Evolutionary conservation across 2,797 vertebrate species (phyloP).

Genomic region (Rhinichthys osculus): DNA sequence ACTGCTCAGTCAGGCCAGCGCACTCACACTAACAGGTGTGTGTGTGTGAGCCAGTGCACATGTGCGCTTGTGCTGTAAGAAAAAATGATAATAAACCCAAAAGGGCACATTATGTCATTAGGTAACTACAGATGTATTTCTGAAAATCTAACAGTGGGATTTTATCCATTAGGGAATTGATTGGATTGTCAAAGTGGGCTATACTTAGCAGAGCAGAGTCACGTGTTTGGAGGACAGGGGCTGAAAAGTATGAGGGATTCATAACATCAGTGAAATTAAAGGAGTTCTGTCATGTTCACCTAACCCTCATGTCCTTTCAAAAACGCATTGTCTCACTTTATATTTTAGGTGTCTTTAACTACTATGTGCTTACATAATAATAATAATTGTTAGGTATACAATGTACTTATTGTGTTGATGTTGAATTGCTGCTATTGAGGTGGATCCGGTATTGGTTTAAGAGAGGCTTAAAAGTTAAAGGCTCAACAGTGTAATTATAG

Average conservation of each 20-base stretch:
- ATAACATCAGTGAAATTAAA: not conserved
- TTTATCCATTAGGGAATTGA: not conserved
- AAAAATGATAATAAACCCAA: not conserved
- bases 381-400: not conserved
- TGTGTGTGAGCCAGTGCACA: not conserved
- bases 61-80: not conserved
- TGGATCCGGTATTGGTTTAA: not conserved
- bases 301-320: too few relatives aligned
- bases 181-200: not conserved
- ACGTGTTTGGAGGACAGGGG: not conserved
- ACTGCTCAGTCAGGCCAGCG: conserved; percentile 14
- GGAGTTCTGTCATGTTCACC: not conserved
- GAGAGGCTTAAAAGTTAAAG: not conserved
- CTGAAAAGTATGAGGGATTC: not conserved
- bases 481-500: not conserved
- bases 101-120: not conserved
- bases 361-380: not conserved
- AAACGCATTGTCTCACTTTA: not conserved
- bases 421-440: not conserved
- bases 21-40: conserved; percentile 66
- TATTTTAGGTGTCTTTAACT: not conserved
- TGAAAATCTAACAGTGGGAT: not conserved
- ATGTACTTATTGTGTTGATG: not conserved
- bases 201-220: conserved; percentile 13
- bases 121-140: not conserved